These are phyloP conservation scores for Enteromius thamalakanensis DNA, from an alignment of 2,797 vertebrate species.

Conservation along the genomic window DNA sequence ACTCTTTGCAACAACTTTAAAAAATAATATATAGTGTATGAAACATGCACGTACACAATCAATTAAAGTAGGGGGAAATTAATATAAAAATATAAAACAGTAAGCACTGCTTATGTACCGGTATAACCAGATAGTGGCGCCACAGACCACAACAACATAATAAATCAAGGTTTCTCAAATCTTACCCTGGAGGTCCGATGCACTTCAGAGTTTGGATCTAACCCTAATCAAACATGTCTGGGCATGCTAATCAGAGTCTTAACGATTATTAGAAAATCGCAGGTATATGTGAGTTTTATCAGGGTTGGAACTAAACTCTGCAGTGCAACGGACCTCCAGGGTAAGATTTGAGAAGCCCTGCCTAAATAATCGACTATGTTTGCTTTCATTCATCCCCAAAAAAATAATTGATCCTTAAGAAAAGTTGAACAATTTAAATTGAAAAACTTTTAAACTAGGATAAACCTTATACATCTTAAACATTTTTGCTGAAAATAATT, in stretches of 20 bases:
- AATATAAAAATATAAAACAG: background rate
- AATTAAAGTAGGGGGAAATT: background rate
- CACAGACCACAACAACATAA: conserved; percentile 20
- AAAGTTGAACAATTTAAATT: background rate
- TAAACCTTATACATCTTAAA: background rate
- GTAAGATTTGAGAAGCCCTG: too few relatives aligned
- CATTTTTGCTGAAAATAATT: background rate
- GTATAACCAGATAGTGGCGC: conserved; percentile 37
- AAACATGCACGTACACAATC: background rate
- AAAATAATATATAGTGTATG: background rate
- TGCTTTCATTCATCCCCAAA: background rate
- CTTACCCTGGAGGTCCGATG: too few relatives aligned
- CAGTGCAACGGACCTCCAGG: too few relatives aligned
- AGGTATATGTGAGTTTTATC: too few relatives aligned
- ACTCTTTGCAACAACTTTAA: background rate
- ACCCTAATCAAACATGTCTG: too few relatives aligned
- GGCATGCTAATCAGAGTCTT: too few relatives aligned
- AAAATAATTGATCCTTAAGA: background rate
- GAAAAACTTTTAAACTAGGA: background rate
- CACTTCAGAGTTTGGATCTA: too few relatives aligned
- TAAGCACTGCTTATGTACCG: too few relatives aligned
- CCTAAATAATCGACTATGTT: background rate
- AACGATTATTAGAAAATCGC: too few relatives aligned
- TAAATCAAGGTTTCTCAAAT: too few relatives aligned
- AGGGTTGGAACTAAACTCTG: too few relatives aligned